Evolutionary conservation across 2,797 vertebrate genomes (phyloP).

Genomic region (Acanthornis magna): DNA sequence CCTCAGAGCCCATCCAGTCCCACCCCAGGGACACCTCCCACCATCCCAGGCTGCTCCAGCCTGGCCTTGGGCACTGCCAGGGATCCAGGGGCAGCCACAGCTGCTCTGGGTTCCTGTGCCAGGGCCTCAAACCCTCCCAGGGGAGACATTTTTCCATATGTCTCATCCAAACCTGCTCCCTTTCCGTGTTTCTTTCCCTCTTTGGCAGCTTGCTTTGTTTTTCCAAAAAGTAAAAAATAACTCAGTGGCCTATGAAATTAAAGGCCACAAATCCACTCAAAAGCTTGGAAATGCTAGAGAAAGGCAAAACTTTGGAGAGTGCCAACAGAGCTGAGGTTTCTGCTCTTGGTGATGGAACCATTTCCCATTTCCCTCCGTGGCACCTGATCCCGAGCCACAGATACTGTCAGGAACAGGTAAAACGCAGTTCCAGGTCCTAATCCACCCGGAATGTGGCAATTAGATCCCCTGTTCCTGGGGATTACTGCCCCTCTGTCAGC

Average conservation of each 20-base stretch:
- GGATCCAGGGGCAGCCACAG: not conserved
- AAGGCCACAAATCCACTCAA: not conserved
- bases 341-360: not conserved
- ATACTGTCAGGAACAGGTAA: slow-evolving; percentile 1
- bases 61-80: rapidly evolving
- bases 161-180: not conserved
- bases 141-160: not conserved
- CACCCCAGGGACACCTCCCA: not conserved
- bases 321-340: not conserved
- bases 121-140: not conserved
- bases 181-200: not conserved
- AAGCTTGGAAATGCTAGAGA: not conserved
- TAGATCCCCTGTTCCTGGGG: slow-evolving; percentile 44
- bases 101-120: not conserved
- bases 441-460: slow-evolving; percentile 27
- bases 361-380: not conserved
- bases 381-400: not conserved
- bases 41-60: rapidly evolving
- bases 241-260: not conserved
- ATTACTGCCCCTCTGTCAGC: slow-evolving; percentile 31
- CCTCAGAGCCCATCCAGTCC: rapidly evolving
- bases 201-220: not conserved
- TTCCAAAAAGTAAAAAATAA: not conserved
- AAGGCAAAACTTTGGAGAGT: not conserved
- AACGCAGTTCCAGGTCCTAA: not conserved